Percentiles rank a stretch among this genome's conserved stretches.
Evolutionary conservation across 1,140 invertebrate species (phyloP).

Genomic region (Ceratina australensis): DNA sequence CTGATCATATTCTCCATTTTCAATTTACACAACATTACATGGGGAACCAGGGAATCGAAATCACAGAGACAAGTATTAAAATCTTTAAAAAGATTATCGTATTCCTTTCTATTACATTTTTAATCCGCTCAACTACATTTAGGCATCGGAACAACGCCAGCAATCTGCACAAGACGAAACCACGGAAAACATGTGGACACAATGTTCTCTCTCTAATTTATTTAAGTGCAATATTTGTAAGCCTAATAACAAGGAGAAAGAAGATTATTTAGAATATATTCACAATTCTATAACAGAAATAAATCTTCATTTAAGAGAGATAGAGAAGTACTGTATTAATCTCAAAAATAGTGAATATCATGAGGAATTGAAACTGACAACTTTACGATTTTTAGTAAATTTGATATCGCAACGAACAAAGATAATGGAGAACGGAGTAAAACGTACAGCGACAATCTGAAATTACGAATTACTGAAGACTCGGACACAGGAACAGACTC

Average conservation of each 20-base stretch:
- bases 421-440: conserved; percentile 29
- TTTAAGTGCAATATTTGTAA: conserved; percentile 84
- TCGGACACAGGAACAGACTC: conserved; percentile 44
- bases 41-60: conserved; percentile 91
- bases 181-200: neutral
- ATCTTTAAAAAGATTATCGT: conserved; percentile 12
- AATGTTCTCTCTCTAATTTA: conserved; percentile 82
- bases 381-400: conserved; percentile 8
- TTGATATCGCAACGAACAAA: neutral
- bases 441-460: neutral
- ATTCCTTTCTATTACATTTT: neutral
- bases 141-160: neutral
- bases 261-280: conserved; percentile 81
- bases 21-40: conserved; percentile 93
- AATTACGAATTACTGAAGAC: conserved; percentile 11
- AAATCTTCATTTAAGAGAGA: conserved; percentile 75
- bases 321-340: conserved; percentile 66
- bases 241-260: conserved; percentile 79
- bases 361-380: conserved; percentile 1
- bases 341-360: neutral
- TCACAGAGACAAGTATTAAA: conserved; percentile 46
- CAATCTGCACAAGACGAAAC: neutral
- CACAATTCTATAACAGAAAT: conserved; percentile 80
- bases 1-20: conserved; percentile 94
- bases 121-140: neutral